phyloP scores from a whole-genome alignment of 2,113 vertebrate species.

The Cryptomyrus ogoouensis region DNA sequence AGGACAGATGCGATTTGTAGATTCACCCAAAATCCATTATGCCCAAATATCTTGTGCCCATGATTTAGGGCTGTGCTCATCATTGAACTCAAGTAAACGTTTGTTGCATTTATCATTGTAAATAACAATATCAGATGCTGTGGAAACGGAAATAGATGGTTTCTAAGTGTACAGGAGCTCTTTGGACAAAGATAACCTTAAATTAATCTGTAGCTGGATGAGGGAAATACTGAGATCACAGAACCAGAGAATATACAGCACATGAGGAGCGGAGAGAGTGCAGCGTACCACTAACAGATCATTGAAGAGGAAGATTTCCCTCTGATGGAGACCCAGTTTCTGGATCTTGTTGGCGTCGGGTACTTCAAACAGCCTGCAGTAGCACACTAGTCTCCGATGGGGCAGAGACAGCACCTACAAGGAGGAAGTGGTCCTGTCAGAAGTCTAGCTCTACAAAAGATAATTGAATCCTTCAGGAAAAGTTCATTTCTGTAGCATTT shows the following conservation, averaged over 20 bases:
- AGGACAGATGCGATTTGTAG: background rate
- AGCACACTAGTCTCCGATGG: slow-evolving; percentile 92
- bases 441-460: background rate
- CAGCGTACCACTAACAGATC: slow-evolving; percentile 91
- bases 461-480: background rate
- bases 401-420: slow-evolving; percentile 89
- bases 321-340: slow-evolving; percentile 94
- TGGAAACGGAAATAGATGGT: too few relatives aligned
- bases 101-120: background rate
- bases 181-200: background rate
- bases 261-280: background rate
- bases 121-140: background rate
- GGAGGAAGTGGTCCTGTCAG: background rate
- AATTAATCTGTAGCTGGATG: background rate
- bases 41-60: background rate
- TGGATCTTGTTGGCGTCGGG: slow-evolving; percentile 95
- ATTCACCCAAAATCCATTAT: background rate
- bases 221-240: background rate
- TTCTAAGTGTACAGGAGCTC: background rate
- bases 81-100: background rate
- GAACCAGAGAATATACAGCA: background rate
- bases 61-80: slow-evolving; percentile 1
- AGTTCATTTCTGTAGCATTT: background rate
- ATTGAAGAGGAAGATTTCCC: slow-evolving; percentile 98
- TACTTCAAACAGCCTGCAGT: slow-evolving; percentile 96